Evolutionary conservation across 2,113 vertebrate genomes (phyloP).

Genomic region (Lasiurus cinereus): DNA sequence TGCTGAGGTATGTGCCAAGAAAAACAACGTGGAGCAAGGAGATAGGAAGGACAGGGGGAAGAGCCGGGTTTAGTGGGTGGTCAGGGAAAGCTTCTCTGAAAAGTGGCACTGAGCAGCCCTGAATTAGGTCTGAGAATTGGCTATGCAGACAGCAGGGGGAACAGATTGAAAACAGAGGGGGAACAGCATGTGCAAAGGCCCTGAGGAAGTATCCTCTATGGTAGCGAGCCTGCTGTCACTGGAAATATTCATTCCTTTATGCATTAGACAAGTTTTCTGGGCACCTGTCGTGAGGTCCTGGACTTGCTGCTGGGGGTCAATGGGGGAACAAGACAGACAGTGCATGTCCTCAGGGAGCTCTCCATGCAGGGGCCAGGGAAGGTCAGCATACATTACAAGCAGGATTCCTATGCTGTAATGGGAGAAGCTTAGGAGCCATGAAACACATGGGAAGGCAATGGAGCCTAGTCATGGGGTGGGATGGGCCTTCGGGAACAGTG

Average conservation of each 20-base stretch:
- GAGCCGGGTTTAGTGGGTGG: not conserved
- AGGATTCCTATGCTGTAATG: fast-evolving
- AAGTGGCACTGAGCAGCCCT: not conserved
- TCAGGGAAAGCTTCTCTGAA: not conserved
- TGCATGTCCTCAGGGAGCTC: not conserved
- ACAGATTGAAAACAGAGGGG: fast-evolving
- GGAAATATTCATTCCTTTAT: not conserved
- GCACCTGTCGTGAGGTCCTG: not conserved
- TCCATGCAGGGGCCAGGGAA: not conserved
- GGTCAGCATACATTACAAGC: not conserved
- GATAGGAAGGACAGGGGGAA: not conserved
- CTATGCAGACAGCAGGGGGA: not conserved
- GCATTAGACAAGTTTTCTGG: not conserved
- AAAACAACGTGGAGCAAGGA: not conserved
- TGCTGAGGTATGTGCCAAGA: fast-evolving
- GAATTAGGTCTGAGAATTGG: not conserved
- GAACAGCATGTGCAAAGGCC: not conserved
- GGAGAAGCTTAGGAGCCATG: not conserved
- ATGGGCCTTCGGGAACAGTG: not conserved
- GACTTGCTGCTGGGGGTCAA: not conserved
- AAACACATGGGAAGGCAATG: fast-evolving
- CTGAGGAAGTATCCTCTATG: not conserved
- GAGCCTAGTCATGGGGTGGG: fast-evolving
- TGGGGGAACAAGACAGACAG: not conserved
- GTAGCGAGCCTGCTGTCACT: not conserved